These are phyloP conservation scores for Apus apus DNA, from an alignment of 2,113 vertebrate species.

Conservation along the genomic window DNA sequence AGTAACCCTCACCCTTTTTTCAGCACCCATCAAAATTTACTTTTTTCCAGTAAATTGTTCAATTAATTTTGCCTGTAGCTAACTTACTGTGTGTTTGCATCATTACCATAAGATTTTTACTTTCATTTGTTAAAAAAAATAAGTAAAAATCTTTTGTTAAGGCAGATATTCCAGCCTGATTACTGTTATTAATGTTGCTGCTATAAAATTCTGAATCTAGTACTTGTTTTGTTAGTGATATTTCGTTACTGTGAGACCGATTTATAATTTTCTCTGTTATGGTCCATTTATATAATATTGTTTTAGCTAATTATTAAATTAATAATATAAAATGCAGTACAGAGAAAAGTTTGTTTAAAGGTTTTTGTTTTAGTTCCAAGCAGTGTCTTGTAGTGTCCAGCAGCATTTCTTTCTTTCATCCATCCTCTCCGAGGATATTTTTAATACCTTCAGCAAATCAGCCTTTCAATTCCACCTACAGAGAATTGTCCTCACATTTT, in stretches of 20 bases:
- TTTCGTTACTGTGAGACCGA: background rate
- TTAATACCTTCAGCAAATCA: conserved; percentile 12
- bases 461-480: conserved; percentile 17
- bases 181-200: background rate
- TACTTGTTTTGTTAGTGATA: background rate
- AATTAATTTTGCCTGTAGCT: background rate
- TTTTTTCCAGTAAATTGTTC: background rate
- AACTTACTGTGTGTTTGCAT: background rate
- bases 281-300: background rate
- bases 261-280: background rate
- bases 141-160: background rate
- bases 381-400: background rate
- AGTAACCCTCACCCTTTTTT: background rate
- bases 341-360: background rate
- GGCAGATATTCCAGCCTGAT: background rate
- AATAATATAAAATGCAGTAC: background rate
- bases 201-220: background rate
- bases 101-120: background rate
- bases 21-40: background rate
- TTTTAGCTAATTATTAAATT: background rate
- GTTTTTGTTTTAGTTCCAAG: background rate
- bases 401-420: background rate
- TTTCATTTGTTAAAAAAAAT: background rate
- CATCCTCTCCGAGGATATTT: background rate
- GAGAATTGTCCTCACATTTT: conserved; percentile 12